Evolutionary conservation across 1,140 invertebrate genomes (phyloP).

Genomic region (Callitettix versicolor): DNA sequence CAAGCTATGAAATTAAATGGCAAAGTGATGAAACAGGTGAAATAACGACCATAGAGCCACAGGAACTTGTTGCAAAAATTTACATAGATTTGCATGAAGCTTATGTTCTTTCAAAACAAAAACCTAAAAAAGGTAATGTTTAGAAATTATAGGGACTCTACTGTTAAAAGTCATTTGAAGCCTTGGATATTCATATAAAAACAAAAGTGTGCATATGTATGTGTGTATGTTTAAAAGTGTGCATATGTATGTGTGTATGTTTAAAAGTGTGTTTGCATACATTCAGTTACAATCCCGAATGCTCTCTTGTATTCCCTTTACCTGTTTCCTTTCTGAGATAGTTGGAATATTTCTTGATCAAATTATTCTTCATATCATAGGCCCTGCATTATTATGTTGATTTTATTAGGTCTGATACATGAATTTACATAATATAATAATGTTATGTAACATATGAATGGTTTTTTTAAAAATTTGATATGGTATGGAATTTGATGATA

Average conservation of each 20-base stretch:
- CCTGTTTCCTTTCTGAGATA: no score
- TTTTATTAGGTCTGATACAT: no score
- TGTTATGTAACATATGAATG: no score
- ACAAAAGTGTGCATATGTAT: no score
- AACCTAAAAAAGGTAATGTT: constrained; percentile 13
- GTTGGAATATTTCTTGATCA: no score
- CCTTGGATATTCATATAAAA: background rate
- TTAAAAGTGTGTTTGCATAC: background rate
- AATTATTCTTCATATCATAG: no score
- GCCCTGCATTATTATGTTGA: no score
- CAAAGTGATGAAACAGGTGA: constrained; percentile 32
- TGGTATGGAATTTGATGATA: no score
- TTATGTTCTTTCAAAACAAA: constrained; percentile 34
- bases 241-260: background rate
- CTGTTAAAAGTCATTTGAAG: background rate
- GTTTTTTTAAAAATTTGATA: no score
- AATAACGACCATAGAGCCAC: constrained; percentile 50
- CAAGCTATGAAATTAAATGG: constrained; percentile 30
- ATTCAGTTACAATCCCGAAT: background rate
- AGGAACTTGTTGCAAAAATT: constrained; percentile 47
- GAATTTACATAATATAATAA: no score
- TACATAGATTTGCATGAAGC: constrained; percentile 52
- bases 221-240: background rate
- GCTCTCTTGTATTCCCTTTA: no score
- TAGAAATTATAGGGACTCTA: background rate